Evolutionary conservation across 2,113 vertebrate genomes (phyloP).

Genomic region (Cavia porcellus): DNA sequence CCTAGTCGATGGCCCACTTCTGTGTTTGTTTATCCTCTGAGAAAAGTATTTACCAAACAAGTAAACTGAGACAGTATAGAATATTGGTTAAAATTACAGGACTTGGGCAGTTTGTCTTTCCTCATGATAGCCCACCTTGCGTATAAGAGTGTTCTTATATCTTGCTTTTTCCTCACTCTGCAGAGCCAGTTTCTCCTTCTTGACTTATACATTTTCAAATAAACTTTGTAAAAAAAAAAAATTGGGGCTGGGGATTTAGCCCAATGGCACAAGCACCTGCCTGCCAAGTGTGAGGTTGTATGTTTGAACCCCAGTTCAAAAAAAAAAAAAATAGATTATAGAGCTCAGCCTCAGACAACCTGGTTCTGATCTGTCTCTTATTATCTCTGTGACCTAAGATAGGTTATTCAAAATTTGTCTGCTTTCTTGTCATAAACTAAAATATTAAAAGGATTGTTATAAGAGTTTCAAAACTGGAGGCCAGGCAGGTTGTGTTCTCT

Average conservation of each 20-base stretch:
- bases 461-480: neutral
- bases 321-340: neutral
- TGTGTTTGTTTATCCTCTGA: neutral
- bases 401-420: slow-evolving; percentile 50
- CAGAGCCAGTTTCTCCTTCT: neutral
- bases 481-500: neutral
- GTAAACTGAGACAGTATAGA: neutral
- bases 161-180: neutral
- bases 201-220: neutral
- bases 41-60: slow-evolving; percentile 15
- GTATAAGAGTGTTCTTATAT: neutral
- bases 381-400: slow-evolving; percentile 70
- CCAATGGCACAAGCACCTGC: too few species aligned
- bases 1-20: neutral
- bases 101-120: neutral
- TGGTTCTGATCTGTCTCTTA: slow-evolving; percentile 53
- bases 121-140: neutral
- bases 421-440: slow-evolving; percentile 66
- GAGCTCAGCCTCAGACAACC: slow-evolving; percentile 22
- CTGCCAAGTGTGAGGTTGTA: too few species aligned
- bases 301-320: too few species aligned
- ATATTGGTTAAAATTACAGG: neutral
- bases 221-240: neutral
- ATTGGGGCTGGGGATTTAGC: too few species aligned
- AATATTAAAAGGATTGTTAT: neutral